A percentile compares a stretch with the other conserved stretches of the same genome.
phyloP scores from a whole-genome alignment of 1,140 invertebrate species.

The Drosophila arawakana region DNA sequence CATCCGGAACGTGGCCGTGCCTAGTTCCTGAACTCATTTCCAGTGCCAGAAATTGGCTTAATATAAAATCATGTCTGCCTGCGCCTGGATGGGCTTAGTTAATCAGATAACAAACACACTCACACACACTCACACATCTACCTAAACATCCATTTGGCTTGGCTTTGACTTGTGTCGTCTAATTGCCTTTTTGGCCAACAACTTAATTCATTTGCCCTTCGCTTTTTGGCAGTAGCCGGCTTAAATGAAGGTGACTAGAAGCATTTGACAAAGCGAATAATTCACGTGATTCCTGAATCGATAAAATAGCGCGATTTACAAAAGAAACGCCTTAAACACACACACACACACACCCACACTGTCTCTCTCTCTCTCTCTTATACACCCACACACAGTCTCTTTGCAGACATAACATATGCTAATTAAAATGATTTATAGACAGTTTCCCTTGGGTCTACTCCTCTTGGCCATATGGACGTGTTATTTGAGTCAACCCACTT shows the following conservation, averaged over 20 bases:
- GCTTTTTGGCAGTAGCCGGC: conserved; percentile 34
- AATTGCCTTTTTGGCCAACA: conserved; percentile 68
- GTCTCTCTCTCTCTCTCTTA: background rate
- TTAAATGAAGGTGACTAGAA: conserved; percentile 24
- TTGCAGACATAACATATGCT: conserved; percentile 58
- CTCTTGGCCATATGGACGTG: conserved; percentile 54
- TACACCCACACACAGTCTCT: background rate
- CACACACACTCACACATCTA: conserved; percentile 1
- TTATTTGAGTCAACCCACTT: conserved; percentile 43
- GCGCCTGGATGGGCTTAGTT: conserved; percentile 65
- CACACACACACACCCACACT: conserved; percentile 8
- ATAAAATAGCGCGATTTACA: conserved; percentile 45
- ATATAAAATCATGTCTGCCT: conserved; percentile 74
- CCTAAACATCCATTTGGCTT: background rate
- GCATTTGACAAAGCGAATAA: conserved; percentile 51
- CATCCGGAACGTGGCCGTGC: conserved; percentile 64
- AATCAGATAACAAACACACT: conserved; percentile 70
- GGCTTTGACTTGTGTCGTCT: conserved; percentile 45
- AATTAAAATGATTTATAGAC: conserved; percentile 76
- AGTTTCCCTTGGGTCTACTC: conserved; percentile 1
- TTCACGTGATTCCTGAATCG: conserved; percentile 51
- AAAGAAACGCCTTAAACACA: conserved; percentile 40
- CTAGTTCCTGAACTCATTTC: conserved; percentile 62
- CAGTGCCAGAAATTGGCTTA: conserved; percentile 54
- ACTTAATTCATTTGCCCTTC: conserved; percentile 66